These are phyloP conservation scores for Lymantria dispar DNA, from an alignment of 2,888 invertebrate genomes.

Conservation along the genomic window DNA sequence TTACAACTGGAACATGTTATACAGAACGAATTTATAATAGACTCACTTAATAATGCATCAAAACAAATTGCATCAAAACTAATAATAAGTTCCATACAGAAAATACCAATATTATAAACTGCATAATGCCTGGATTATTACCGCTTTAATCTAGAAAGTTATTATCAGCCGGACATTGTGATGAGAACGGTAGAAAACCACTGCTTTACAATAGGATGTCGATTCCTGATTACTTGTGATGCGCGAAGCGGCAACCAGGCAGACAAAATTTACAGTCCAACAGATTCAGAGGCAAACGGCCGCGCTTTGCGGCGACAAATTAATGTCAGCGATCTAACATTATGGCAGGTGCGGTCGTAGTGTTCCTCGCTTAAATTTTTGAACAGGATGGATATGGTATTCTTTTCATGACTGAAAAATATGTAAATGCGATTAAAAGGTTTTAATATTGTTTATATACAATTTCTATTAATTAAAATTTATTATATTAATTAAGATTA, in stretches of 20 bases:
- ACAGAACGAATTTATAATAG: too few species aligned
- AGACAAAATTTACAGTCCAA: constrained; percentile 3
- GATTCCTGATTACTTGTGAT: constrained; percentile 66
- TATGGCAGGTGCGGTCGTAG: constrained; percentile 63
- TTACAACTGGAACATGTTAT: too few species aligned
- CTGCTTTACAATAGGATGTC: constrained; percentile 64
- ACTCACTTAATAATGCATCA: too few species aligned
- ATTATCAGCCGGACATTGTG: constrained; percentile 58
- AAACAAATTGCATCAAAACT: too few species aligned
- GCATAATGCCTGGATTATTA: neutral
- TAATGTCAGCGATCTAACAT: constrained; percentile 74
- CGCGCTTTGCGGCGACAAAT: constrained; percentile 50
- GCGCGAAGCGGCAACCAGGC: constrained; percentile 6
- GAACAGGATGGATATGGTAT: constrained; percentile 21
- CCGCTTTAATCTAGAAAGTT: constrained; percentile 5
- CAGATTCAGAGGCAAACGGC: constrained; percentile 7
- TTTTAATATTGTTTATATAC: too few species aligned
- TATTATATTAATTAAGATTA: too few species aligned
- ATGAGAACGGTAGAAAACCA: constrained; percentile 60
- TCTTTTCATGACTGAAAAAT: neutral
- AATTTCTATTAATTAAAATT: too few species aligned
- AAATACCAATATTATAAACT: neutral
- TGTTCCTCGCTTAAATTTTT: constrained; percentile 11
- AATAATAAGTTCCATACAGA: too few species aligned
- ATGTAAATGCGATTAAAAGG: too few species aligned